Base-by-base conservation (phyloP, 1,140 invertebrate species). In the Listronotus oregonensis region DNA sequence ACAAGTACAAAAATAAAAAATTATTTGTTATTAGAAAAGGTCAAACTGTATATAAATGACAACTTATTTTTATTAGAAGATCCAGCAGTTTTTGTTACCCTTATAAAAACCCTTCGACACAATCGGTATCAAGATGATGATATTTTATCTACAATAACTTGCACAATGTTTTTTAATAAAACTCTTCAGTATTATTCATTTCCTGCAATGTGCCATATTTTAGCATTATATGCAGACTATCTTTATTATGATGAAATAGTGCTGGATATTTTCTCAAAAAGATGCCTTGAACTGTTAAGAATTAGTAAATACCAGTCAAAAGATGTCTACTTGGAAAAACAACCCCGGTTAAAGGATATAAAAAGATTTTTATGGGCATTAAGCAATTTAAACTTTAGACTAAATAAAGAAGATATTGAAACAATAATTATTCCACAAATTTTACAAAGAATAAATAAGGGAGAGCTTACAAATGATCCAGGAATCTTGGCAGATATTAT, bases 81-180 rank as follows among this genome's bases (percentile, higher is more conserved):
- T 71, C 64, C 73, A 44, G 69, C 72, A 9, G 50, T 76, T 42
- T 77, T 78, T 58, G 50, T 78, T 49, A 78, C 75, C 37, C 62
- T 79, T 42, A 56, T 78, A 15, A 79, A 79, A 70, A 74, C 71
- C 14, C 40, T 78, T n/a, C 68, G 76, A 60, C 75, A 77, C 11
- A 79, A 79, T 66, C 50, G 72, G 7, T 75, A 68, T 57, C 73
- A 75, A 69, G 68, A 73, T 67, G 77, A 79, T 37, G 70, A 78
- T 64, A 61, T 79, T 52, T 66, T 79, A 54, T 62, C n/a, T 21
- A 75, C 77, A 14, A 73, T 79, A 37, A 64, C 70, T 9, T 74
- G 67, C 61, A 67, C 72, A 7, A 75, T 78, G 21, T 74, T 79
- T 57, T 79, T 79, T 64, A 79, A 79, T 71, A 70, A 73, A 68